Percentiles rank a stretch among this genome's conserved stretches.
phyloP scores from a whole-genome alignment of 1,140 invertebrate genomes.

The Brachionus calyciflorus region DNA sequence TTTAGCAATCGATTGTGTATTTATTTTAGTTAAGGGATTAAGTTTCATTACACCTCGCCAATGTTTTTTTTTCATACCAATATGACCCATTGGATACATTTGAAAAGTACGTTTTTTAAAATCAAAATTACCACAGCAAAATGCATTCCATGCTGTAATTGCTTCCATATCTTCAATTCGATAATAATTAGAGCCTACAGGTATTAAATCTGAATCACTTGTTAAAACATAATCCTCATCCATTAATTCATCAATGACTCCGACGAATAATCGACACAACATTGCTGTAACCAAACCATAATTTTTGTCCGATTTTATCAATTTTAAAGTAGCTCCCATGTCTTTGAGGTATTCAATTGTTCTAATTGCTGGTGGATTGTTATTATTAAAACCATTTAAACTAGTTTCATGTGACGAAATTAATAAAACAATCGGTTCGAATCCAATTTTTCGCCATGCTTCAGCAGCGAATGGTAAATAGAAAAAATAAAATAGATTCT shows the following conservation, averaged over 20 bases:
- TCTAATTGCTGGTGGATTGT: not conserved
- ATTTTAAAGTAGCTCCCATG: not conserved
- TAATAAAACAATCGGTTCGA: not conserved
- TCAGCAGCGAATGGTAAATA: not conserved
- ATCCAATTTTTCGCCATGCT: not conserved
- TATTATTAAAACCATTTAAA: not conserved
- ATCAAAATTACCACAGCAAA: not conserved
- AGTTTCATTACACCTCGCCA: not conserved
- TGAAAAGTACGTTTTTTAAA: not conserved
- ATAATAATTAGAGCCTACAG: not conserved
- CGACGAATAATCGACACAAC: not conserved
- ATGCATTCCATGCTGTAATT: not conserved
- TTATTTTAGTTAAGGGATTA: not conserved
- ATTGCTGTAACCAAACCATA: not conserved
- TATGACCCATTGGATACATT: conserved; percentile 40
- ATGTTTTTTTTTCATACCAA: conserved; percentile 38
- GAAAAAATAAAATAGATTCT: not conserved
- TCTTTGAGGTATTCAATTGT: not conserved
- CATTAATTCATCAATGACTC: not conserved
- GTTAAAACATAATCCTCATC: conserved; percentile 18
- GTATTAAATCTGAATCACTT: conserved; percentile 10
- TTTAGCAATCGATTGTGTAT: not conserved
- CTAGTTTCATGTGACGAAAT: not conserved
- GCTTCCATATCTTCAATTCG: not conserved
- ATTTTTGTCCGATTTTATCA: not conserved